These are phyloP conservation scores for Polyploca ridens DNA, from an alignment of 2,888 invertebrate species.

Conservation along the genomic window DNA sequence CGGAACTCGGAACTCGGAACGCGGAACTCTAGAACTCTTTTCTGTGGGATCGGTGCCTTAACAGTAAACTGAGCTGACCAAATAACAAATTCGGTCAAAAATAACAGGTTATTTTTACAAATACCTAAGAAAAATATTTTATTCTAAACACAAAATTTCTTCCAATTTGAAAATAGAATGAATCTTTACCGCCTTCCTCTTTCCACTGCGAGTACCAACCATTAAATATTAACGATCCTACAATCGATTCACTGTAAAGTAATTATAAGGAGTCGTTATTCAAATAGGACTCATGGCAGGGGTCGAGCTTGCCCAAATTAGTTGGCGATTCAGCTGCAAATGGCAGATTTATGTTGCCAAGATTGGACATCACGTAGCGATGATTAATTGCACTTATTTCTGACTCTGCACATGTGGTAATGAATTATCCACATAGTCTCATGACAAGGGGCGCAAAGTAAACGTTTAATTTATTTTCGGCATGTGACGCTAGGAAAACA, in stretches of 20 bases:
- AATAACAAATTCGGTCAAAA: too few species aligned
- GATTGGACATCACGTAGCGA: not conserved
- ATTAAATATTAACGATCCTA: not conserved
- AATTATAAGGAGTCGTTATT: conserved; percentile 5
- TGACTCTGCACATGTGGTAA: not conserved
- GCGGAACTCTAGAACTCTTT: too few species aligned
- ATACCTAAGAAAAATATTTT: too few species aligned
- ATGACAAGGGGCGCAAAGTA: not conserved
- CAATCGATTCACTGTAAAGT: conserved; percentile 1
- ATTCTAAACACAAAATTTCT: not conserved
- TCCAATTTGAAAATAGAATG: not conserved
- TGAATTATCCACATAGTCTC: not conserved
- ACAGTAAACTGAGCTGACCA: too few species aligned
- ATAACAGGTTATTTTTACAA: too few species aligned
- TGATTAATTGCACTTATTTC: conserved; percentile 2
- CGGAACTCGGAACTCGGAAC: too few species aligned
- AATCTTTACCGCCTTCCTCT: not conserved
- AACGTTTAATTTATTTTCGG: not conserved
- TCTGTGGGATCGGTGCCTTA: too few species aligned
- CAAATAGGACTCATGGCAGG: conserved; percentile 1
- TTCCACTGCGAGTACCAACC: not conserved
- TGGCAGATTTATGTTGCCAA: conserved; percentile 7
- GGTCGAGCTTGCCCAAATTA: conserved; percentile 1
- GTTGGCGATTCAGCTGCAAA: conserved; percentile 6
- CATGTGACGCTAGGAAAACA: not conserved